Evolutionary conservation across 2,888 invertebrate species (phyloP), one percentile per base, ranked within the genome.

Genomic region (Tetranychus piercei): DNA sequence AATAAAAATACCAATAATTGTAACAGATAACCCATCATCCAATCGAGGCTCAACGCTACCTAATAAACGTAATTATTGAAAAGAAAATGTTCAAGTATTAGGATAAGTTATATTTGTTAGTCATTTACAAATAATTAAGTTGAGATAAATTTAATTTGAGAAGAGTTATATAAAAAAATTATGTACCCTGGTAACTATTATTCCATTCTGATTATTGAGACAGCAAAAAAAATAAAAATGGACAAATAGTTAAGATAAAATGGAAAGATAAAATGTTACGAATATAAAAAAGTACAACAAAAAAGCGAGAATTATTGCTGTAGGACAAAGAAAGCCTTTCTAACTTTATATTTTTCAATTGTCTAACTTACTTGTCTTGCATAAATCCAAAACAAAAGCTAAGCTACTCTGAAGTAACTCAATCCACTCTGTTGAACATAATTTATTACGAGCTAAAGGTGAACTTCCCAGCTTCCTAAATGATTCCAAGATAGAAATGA

Each of bases 1-100:
- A 77, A 95, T 87, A 80, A 96, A 90, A 9, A 92, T 91, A 3
- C 91, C 90, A 81, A 95, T 90, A 0, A 92, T 90, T 77, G 92
- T 85, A 82, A 97, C 88, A 83, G 94, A 89, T 1, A 91, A 89
- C 8, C 91, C 88, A 79, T 91, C 88, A 80, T 95, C 94, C 73
- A 76, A 73, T 73, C 77, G 73, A 66, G 73, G 66, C 72, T 74
- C 75, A 75, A 77, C 66, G 23, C 64, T 73, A 71, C 78, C 78
- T 73, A 20, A 75, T 6, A 11, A 20, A 20, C 11, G 22, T 11
- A 5, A 34, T 34, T 34, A 34, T 34, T 34, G 34, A 34, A 69
- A 69, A n/a, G 20, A 55, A 55, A 15, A 55, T 5, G 55, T 6
- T 69, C 6, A 22, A 11, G 20, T 6, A 20, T 69, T 69, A 69